phyloP scores from a whole-genome alignment of 2,797 vertebrate genomes.

The Rallus crepitans region DNA sequence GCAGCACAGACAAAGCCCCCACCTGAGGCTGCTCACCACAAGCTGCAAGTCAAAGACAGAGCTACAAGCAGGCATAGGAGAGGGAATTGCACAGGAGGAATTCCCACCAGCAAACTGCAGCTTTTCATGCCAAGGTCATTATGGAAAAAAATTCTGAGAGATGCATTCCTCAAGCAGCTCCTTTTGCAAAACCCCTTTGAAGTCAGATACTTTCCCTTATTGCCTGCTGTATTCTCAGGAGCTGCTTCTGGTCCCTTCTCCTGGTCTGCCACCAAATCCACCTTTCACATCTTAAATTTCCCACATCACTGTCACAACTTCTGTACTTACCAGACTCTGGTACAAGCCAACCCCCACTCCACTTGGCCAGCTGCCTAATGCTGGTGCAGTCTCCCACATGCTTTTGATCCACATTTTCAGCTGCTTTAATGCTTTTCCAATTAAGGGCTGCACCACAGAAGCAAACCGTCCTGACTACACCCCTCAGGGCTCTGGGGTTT shows the following conservation, averaged over 20 bases:
- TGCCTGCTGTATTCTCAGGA: neutral
- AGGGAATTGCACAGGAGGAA: neutral
- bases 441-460: neutral
- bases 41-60: neutral
- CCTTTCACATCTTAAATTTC: neutral
- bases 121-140: neutral
- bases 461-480: neutral
- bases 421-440: neutral
- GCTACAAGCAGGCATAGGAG: neutral
- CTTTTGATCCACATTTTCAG: neutral
- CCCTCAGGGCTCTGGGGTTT: neutral
- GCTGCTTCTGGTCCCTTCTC: rapidly evolving
- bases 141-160: neutral
- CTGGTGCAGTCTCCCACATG: neutral
- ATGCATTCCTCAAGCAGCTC: neutral
- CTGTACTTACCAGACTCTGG: neutral
- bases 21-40: neutral
- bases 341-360: neutral
- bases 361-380: neutral
- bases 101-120: neutral
- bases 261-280: neutral
- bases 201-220: neutral
- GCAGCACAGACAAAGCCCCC: neutral
- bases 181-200: neutral
- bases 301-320: neutral